These are phyloP conservation scores for Drosophila anomalata DNA, from an alignment of 2,888 invertebrate genomes.

Conservation along the genomic window DNA sequence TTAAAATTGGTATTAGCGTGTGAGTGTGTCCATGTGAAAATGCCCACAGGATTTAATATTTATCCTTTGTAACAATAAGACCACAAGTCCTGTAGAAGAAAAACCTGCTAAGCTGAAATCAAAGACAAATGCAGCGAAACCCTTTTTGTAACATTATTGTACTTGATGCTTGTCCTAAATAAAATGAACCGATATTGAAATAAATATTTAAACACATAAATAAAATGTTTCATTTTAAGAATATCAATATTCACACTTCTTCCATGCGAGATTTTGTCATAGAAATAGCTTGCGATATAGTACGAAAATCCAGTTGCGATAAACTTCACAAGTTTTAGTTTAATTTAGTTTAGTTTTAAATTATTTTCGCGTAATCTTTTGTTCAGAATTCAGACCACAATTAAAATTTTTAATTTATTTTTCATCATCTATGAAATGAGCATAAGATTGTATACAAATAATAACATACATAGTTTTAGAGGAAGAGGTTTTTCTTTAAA, in stretches of 20 bases:
- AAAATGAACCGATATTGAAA: constrained; percentile 49
- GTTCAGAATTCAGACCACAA: constrained; percentile 8
- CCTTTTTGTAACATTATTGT: constrained; percentile 72
- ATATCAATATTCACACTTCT: no score
- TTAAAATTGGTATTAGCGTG: constrained; percentile 27
- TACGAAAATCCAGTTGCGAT: no score
- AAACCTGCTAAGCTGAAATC: constrained; percentile 61
- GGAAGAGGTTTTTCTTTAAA: background rate
- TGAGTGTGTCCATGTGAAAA: constrained; percentile 49
- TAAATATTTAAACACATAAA: constrained; percentile 15
- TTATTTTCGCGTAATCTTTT: background rate
- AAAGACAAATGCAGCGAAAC: constrained; percentile 57
- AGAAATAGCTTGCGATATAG: no score
- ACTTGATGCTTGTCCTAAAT: constrained; percentile 75
- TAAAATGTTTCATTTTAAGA: no score
- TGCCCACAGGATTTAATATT: constrained; percentile 19
- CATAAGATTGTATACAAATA: constrained; percentile 27
- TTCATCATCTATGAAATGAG: constrained; percentile 30
- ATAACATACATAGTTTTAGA: constrained; percentile 24
- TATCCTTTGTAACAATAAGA: constrained; percentile 52
- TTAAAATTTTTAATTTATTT: constrained; percentile 24
- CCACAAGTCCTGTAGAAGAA: constrained; percentile 43
- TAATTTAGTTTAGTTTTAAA: no score
- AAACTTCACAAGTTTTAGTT: no score
- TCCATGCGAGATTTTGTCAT: no score